Evolutionary conservation across 2,797 vertebrate species (phyloP).

Genomic region (Schizopygopsis malacanthus): DNA sequence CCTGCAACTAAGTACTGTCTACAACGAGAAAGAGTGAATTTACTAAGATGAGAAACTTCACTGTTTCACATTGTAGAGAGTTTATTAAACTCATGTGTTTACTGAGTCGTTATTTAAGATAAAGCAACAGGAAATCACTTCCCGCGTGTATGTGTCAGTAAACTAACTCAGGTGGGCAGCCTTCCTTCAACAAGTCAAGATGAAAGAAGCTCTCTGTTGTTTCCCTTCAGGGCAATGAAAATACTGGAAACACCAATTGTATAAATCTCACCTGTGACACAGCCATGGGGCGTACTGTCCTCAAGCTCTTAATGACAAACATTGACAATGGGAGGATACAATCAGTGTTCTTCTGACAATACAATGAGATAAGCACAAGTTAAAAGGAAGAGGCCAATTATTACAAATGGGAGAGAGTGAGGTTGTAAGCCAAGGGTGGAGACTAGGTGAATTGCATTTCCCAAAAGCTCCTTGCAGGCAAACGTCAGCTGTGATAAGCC

Average conservation of each 20-base stretch:
- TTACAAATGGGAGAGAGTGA: conserved; percentile 26
- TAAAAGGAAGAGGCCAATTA: conserved; percentile 40
- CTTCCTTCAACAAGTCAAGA: conserved; percentile 73
- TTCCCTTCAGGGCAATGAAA: conserved; percentile 46
- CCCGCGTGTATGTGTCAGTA: conserved; percentile 60
- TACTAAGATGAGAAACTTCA: background rate
- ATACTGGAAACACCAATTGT: conserved; percentile 41
- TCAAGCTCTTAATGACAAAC: conserved; percentile 34
- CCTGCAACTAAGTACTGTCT: background rate
- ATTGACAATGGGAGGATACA: conserved; percentile 10
- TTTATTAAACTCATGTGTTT: conserved; percentile 48
- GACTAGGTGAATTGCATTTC: conserved; percentile 24
- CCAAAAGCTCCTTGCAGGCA: conserved; percentile 17
- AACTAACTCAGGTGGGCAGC: conserved; percentile 62
- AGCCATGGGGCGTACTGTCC: conserved; percentile 41
- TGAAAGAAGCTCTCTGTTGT: conserved; percentile 73
- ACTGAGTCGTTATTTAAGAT: conserved; percentile 56
- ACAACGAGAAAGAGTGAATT: background rate
- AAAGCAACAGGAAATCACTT: conserved; percentile 67
- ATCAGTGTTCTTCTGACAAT: background rate
- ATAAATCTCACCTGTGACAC: conserved; percentile 40
- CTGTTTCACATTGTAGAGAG: background rate
- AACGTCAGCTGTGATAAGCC: conserved; percentile 49
- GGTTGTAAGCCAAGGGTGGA: conserved; percentile 36
- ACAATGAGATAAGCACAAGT: conserved; percentile 18